Evolutionary conservation across 2,113 vertebrate species (phyloP), one percentile per base, ranked within the genome.

Genomic region (Orthochromis indermauri): DNA sequence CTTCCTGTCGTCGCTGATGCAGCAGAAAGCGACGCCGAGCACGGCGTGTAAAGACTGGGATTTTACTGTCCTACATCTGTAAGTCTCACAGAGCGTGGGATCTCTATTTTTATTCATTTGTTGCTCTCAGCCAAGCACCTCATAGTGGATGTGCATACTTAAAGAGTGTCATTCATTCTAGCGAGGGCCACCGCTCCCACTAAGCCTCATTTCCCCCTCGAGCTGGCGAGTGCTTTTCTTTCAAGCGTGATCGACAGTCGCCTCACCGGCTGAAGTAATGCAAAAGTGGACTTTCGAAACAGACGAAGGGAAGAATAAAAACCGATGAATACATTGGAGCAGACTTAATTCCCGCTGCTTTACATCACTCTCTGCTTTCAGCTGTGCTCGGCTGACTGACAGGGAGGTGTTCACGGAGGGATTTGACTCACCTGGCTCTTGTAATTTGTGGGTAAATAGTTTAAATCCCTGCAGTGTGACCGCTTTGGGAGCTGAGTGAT

Each of bases 61-160:
- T 83, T 53, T 78, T 13, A 31, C 73, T 49, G 71, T 49, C 42
- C 71, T 31, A 76, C 71, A 49, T 49, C 42, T 78, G 73, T 78
- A 51, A 78, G 73, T 28, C 73, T 78, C 17, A 4, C 24, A n/a
- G 86, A 84, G 87, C 81, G 37, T 66, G 53, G 83, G 73, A 76
- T 86, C 55, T 82, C 37, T 82, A 2, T 83, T 83, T 86, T 57
- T 31, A 82, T 82, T 79, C 84, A 81, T 88, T 63, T 91, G 84
- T 84, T 88, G 81, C 86, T 84, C 71, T 81, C 51, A 73, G 84
- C 73, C 73, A 78, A 51, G 73, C 73, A 13, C 73, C 73, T 78
- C 45, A 5, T 31, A 80, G 57, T 88, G 83, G 35, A 83, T 54
- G 86, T 83, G 81, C 84, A 83, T 40, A 40, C 37, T 84, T 80